These are phyloP conservation scores for Urocolius indicus DNA, from an alignment of 2,113 vertebrate species.

Conservation along the genomic window DNA sequence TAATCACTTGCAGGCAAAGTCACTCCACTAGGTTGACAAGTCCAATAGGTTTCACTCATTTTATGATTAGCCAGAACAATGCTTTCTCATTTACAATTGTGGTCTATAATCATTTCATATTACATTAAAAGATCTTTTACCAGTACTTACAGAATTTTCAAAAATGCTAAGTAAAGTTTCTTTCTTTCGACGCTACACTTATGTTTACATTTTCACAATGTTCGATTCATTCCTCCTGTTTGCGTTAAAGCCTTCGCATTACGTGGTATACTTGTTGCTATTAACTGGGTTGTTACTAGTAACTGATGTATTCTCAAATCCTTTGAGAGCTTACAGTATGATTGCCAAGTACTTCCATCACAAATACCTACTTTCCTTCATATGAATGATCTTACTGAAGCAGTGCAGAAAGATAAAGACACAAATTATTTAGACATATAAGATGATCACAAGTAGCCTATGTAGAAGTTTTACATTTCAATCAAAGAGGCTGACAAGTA, in stretches of 20 bases:
- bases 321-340: neutral
- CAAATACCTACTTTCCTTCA: neutral
- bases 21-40: neutral
- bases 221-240: neutral
- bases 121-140: neutral
- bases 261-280: neutral
- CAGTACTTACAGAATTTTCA: neutral
- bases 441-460: accelerated
- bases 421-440: neutral
- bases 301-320: neutral
- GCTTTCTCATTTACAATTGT: neutral
- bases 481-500: neutral
- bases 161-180: neutral
- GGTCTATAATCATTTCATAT: neutral
- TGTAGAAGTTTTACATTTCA: neutral
- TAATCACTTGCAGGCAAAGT: neutral
- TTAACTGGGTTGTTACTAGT: neutral
- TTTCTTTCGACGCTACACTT: neutral
- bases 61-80: neutral
- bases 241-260: neutral
- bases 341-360: neutral
- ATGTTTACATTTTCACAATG: neutral
- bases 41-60: neutral
- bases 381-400: neutral
- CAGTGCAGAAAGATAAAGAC: neutral